These are phyloP conservation scores for Chlorops oryzae DNA, from an alignment of 1,140 invertebrate genomes.

Conservation along the genomic window DNA sequence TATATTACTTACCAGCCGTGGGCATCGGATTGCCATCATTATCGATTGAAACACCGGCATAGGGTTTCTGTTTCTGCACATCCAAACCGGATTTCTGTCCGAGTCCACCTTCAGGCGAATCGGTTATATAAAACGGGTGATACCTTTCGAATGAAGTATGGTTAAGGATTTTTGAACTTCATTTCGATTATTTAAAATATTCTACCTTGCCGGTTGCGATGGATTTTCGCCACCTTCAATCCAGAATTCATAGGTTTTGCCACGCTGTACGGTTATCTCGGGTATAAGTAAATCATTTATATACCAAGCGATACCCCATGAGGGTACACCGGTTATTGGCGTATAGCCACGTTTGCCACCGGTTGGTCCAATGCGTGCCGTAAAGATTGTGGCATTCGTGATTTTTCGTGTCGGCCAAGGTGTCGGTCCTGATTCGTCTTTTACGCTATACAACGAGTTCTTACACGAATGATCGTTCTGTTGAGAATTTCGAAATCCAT, in stretches of 20 bases:
- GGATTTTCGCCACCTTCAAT: slow-evolving; percentile 73
- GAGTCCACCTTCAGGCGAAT: slow-evolving; percentile 75
- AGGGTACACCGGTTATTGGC: slow-evolving; percentile 71
- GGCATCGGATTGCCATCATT: slow-evolving; percentile 69
- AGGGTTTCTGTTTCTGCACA: slow-evolving; percentile 63
- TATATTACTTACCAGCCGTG: slow-evolving; percentile 57
- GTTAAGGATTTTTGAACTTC: no score
- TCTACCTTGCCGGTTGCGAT: slow-evolving; percentile 57
- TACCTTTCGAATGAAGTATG: slow-evolving; percentile 53
- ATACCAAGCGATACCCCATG: slow-evolving; percentile 90
- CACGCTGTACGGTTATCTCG: slow-evolving; percentile 82
- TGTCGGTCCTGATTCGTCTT: slow-evolving; percentile 52
- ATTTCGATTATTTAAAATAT: not conserved
- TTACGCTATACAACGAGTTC: slow-evolving; percentile 46
- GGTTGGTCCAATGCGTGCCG: slow-evolving; percentile 74
- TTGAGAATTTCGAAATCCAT: not conserved
- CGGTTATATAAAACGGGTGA: slow-evolving; percentile 92
- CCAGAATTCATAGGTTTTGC: slow-evolving; percentile 80
- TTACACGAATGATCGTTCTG: slow-evolving; percentile 45
- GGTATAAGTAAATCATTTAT: slow-evolving; percentile 87
- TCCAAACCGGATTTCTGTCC: slow-evolving; percentile 66
- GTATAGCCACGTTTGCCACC: slow-evolving; percentile 75
- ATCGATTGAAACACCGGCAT: slow-evolving; percentile 73
- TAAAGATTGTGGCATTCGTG: slow-evolving; percentile 56
- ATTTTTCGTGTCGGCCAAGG: slow-evolving; percentile 59